These are phyloP conservation scores for Gobionotothen gibberifrons DNA, from an alignment of 2,797 vertebrate species.

Conservation along the genomic window DNA sequence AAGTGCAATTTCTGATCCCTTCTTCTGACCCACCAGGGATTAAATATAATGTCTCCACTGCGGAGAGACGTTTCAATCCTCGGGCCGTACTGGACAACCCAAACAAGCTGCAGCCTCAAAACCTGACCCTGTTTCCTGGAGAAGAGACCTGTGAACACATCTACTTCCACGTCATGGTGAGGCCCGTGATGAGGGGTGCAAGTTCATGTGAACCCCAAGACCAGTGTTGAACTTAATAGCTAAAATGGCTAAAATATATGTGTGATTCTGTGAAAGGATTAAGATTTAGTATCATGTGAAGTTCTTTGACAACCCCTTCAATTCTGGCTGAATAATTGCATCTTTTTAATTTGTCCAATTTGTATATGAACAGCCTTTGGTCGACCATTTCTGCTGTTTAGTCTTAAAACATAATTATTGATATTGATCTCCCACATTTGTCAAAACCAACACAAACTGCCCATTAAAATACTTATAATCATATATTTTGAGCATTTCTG, in stretches of 20 bases:
- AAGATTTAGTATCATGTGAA: background rate
- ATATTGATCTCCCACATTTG: background rate
- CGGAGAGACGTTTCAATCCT: conserved; percentile 92
- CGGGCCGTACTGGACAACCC: conserved; percentile 91
- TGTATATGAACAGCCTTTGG: background rate
- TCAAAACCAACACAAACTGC: conserved; percentile 12
- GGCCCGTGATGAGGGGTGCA: conserved; percentile 32
- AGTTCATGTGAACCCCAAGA: background rate
- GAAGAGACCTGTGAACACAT: conserved; percentile 87
- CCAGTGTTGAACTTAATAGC: background rate
- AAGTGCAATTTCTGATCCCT: conserved; percentile 3
- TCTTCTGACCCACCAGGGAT: conserved; percentile 66
- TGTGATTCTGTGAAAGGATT: background rate
- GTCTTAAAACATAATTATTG: conserved; percentile 11
- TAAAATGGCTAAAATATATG: background rate
- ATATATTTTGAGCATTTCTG: conserved; percentile 1
- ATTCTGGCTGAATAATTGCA: background rate
- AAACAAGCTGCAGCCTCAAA: conserved; percentile 81
- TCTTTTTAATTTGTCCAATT: background rate
- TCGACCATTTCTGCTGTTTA: background rate
- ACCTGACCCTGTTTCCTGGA: conserved; percentile 79
- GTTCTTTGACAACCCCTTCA: background rate
- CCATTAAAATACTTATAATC: background rate
- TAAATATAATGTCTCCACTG: conserved; percentile 89
- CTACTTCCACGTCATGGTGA: conserved; percentile 95